These are phyloP conservation scores for Seriola aureovittata DNA, from an alignment of 2,113 vertebrate genomes.

Conservation along the genomic window DNA sequence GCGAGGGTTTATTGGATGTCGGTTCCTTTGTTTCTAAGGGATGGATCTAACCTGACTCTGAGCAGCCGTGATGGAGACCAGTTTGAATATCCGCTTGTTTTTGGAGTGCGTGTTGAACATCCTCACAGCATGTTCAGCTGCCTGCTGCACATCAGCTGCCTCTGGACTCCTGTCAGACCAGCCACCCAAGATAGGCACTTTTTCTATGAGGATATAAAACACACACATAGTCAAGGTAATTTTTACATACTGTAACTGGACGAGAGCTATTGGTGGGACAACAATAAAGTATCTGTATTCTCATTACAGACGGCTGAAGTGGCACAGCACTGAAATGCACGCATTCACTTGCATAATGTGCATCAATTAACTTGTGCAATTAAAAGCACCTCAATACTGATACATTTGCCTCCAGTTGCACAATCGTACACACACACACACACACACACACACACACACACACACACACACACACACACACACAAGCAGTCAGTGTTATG, in stretches of 20 bases:
- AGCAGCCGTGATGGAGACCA: conserved; percentile 56
- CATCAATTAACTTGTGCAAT: not conserved
- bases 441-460: not conserved
- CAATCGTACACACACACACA: too few relatives aligned
- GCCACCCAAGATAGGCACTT: conserved; percentile 44
- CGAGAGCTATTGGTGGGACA: not conserved
- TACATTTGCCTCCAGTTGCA: not conserved
- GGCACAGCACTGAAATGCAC: not conserved
- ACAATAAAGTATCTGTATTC: not conserved
- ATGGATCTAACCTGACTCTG: conserved; percentile 59
- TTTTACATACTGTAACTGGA: not conserved
- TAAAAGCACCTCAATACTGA: not conserved
- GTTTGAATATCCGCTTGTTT: conserved; percentile 62
- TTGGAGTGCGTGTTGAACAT: conserved; percentile 50
- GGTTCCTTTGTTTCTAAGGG: not conserved
- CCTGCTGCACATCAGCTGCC: conserved; percentile 38
- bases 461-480: not conserved
- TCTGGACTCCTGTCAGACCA: conserved; percentile 54
- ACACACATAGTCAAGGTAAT: not conserved
- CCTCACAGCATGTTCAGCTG: conserved; percentile 42
- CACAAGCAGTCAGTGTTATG: not conserved
- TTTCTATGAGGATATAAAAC: conserved; percentile 36
- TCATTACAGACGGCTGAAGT: not conserved
- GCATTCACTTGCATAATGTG: not conserved
- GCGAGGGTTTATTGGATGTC: not conserved